Base-by-base conservation (phyloP, 2,888 invertebrate species). In the Malthinus flaveolus region DNA sequence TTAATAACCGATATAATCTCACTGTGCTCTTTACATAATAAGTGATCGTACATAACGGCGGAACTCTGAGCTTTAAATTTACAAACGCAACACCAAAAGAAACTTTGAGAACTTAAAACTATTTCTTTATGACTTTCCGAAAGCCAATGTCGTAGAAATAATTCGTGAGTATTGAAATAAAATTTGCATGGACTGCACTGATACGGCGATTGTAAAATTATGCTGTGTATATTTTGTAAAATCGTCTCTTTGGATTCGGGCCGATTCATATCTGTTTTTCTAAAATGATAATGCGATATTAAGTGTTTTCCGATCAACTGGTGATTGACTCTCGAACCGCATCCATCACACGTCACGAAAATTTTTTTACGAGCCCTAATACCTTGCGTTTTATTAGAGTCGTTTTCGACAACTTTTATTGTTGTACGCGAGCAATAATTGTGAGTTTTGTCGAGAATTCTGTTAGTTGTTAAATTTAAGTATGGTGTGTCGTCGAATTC, bases 101-200 rank as follows among this genome's bases (percentile, higher is more conserved):
- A 81, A 0, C 90, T 90, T 5, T 78, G 79, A 4, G 78, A 79
- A 64, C 80, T 75, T 1, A 75, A 68, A 6, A 84, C 82, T 31
- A 77, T 82, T 32, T 78, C 73, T 32, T 80, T 78, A 66, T 91
- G 91, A 13, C 82, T 81, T 1, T 81, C 76, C 3, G 90, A 88
- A 59, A 81, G 80, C 91, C 91, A 93, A 73, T 93, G 93, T 32
- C 82, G 81, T 71, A 89, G 79, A 71, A 89, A 91, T 52, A 83
- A 84, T 49, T 84, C 83, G 60, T 85, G 84, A 70, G 86, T 89
- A 74, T 93, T 93, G 67, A 90, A 90, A 75, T 91, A 95, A 77
- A 91, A 95, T 56, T 86, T 86, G 74, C 95, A 95, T 9, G 89
- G 84, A 37, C 85, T 85, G 73, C 95, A 95, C 76, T 93, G 94